These are phyloP conservation scores for Agrotis clavis DNA, from an alignment of 2,888 invertebrate genomes.

Conservation along the genomic window DNA sequence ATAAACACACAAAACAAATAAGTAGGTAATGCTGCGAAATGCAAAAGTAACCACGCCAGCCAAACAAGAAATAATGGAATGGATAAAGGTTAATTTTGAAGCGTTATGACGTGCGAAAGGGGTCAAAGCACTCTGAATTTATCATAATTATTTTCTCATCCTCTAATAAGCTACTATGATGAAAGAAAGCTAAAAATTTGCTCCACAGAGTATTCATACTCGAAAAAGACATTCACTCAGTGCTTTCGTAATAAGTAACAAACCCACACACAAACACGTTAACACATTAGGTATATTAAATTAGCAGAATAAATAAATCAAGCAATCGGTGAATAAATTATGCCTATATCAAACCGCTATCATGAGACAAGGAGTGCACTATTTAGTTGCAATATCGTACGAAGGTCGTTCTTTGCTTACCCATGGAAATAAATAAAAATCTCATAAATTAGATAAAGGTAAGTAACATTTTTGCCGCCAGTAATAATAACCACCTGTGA, in stretches of 20 bases:
- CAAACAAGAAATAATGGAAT: conserved; percentile 34
- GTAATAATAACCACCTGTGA: conserved; percentile 31
- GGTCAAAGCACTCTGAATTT: conserved; percentile 28
- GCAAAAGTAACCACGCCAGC: conserved; percentile 26
- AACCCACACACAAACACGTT: conserved; percentile 34
- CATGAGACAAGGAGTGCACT: conserved; percentile 38
- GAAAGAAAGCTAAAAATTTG: conserved; percentile 22
- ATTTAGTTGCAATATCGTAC: conserved; percentile 41
- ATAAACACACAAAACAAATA: conserved; percentile 31
- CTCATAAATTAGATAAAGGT: conserved; percentile 6
- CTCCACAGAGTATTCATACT: conserved; percentile 17
- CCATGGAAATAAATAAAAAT: conserved; percentile 30
- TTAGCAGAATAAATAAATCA: conserved; percentile 37
- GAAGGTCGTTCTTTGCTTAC: conserved; percentile 38
- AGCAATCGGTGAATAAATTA: conserved; percentile 35
- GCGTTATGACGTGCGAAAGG: conserved; percentile 27
- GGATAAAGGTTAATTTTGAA: conserved; percentile 34
- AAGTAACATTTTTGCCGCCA: conserved; percentile 11
- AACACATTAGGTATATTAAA: conserved; percentile 34
- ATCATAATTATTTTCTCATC: conserved; percentile 6
- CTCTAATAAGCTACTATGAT: conserved; percentile 11
- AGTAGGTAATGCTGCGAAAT: conserved; percentile 31
- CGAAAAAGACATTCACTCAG: conserved; percentile 28
- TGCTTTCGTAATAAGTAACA: conserved; percentile 35
- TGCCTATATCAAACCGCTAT: conserved; percentile 36